phyloP scores from a whole-genome alignment of 2,797 vertebrate genomes.

The Mustela erminea region DNA sequence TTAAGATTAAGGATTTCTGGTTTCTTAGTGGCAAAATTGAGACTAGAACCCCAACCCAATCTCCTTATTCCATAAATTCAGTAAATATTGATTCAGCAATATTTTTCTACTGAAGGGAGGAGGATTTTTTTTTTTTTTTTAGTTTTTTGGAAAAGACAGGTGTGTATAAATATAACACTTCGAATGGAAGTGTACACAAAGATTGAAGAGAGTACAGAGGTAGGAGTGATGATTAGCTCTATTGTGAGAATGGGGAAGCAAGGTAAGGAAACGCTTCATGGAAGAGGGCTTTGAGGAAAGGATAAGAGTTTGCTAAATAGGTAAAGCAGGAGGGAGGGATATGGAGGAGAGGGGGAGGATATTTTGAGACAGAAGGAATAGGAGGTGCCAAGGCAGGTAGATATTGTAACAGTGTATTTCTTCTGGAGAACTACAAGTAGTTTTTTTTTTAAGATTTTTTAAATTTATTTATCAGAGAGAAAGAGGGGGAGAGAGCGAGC shows the following conservation, averaged over 20 bases:
- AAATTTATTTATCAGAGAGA: no score
- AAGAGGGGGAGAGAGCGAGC: no score
- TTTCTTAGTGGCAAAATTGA: constrained; percentile 26
- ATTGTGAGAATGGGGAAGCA: background rate
- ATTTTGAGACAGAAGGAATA: constrained; percentile 10
- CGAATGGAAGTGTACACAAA: background rate
- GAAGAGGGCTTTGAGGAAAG: background rate
- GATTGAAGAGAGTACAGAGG: background rate
- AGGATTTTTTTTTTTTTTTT: background rate
- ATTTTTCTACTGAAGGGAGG: constrained; percentile 6
- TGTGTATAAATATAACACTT: background rate
- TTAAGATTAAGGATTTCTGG: background rate
- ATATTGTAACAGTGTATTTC: background rate
- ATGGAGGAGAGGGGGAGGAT: background rate
- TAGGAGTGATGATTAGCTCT: background rate
- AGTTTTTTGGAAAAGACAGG: background rate
- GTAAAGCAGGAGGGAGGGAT: background rate
- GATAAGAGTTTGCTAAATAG: background rate
- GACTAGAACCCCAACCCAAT: background rate
- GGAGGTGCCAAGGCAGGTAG: background rate
- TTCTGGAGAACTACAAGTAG: background rate
- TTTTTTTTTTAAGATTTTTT: no score
- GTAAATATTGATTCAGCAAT: background rate
- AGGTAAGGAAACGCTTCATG: background rate
- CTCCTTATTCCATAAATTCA: background rate